Conservation (phyloP, 1,140 invertebrate genomes). For the Aporrectodea caliginosa region DNA sequence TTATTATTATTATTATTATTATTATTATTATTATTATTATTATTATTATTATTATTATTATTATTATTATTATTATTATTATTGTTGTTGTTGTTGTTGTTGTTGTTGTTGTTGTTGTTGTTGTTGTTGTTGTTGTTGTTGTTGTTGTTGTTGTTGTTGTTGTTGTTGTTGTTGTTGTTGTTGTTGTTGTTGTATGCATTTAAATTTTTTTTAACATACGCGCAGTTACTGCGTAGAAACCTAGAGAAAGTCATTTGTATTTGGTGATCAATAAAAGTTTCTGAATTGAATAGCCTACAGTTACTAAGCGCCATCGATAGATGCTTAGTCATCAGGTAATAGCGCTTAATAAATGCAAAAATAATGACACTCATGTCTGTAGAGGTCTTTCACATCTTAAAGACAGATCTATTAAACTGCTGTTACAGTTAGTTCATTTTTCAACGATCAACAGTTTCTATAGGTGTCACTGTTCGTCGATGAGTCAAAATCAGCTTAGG, state of each 20-base stretch:
- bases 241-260: background rate
- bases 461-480: too few relatives aligned
- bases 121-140: background rate
- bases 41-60: slow-evolving; percentile 4
- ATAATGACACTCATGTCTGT: too few relatives aligned
- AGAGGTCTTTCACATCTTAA: too few relatives aligned
- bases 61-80: slow-evolving; percentile 4
- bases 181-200: background rate
- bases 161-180: background rate
- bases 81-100: background rate
- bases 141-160: background rate
- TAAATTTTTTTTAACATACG: background rate
- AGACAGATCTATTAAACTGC: too few relatives aligned
- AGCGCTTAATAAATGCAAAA: too few relatives aligned
- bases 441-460: too few relatives aligned
- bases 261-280: slow-evolving; percentile 77
- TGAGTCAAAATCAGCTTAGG: too few relatives aligned
- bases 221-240: too few relatives aligned
- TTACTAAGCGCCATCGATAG: too few relatives aligned
- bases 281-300: slow-evolving; percentile 59
- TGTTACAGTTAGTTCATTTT: too few relatives aligned
- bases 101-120: background rate
- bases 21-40: slow-evolving; percentile 4
- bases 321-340: too few relatives aligned
- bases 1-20: slow-evolving; percentile 4